Percentiles rank a stretch among this genome's conserved stretches.
Conservation (phyloP, 2,888 invertebrate species). For the Altica lythri region DNA sequence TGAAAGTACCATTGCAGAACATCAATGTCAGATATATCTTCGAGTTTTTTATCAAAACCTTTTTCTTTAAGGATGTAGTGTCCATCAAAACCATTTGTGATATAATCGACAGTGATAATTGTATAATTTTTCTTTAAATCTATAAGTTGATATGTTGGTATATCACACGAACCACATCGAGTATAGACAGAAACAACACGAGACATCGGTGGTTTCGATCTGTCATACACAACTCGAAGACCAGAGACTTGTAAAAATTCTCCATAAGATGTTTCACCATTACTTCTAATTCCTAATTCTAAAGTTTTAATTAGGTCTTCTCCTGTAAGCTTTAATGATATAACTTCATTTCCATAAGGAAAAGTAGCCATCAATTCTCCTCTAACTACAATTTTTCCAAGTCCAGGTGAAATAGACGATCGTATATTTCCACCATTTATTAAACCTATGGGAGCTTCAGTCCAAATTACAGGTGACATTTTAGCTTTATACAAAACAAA, state of each 20-base stretch:
- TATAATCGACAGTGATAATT: conserved; percentile 68
- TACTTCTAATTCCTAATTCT: conserved; percentile 51
- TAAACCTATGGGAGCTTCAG: conserved; percentile 75
- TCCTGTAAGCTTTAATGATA: conserved; percentile 70
- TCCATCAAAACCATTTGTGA: conserved; percentile 78
- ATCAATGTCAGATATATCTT: conserved; percentile 61
- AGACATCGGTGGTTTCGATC: conserved; percentile 63
- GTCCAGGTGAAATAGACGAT: conserved; percentile 60
- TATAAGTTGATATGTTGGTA: conserved; percentile 65
- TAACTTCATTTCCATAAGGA: conserved; percentile 76
- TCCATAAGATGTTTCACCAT: conserved; percentile 61
- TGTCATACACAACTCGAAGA: conserved; percentile 71
- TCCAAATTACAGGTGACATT: conserved; percentile 62
- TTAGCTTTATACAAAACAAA: conserved; percentile 64
- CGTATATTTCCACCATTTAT: conserved; percentile 80
- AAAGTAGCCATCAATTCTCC: conserved; percentile 74
- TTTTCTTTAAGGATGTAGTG: conserved; percentile 59
- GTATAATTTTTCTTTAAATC: conserved; percentile 63
- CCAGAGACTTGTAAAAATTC: conserved; percentile 85
- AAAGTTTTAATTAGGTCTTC: conserved; percentile 60
- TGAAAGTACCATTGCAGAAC: conserved; percentile 64
- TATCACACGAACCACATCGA: conserved; percentile 70
- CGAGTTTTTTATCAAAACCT: conserved; percentile 50
- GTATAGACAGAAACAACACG: conserved; percentile 68
- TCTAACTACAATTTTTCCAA: conserved; percentile 63